A percentile compares a stretch with the other conserved stretches of the same genome.
phyloP scores from a whole-genome alignment of 1,140 invertebrate genomes.

The Manduca sexta region DNA sequence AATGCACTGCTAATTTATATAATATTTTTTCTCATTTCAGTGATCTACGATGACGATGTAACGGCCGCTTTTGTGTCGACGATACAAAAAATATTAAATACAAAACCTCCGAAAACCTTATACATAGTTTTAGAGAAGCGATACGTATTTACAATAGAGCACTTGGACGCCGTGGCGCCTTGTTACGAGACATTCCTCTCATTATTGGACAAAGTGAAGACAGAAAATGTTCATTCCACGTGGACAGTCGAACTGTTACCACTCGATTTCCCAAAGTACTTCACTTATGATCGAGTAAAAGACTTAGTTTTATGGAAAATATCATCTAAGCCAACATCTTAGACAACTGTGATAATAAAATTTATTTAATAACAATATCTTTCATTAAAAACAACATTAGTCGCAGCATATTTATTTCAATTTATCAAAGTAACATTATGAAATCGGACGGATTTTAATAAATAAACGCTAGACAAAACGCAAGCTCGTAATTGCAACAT shows the following conservation, averaged over 20 bases:
- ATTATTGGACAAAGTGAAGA: slow-evolving; percentile 71
- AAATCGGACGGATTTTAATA: slow-evolving; percentile 20
- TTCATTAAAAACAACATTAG: background rate
- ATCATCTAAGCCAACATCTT: slow-evolving; percentile 30
- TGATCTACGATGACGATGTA: slow-evolving; percentile 90
- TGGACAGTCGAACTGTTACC: slow-evolving; percentile 78
- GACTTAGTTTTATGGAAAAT: slow-evolving; percentile 86
- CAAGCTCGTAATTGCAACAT: slow-evolving; percentile 29
- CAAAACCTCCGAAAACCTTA: slow-evolving; percentile 75
- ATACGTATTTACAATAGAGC: slow-evolving; percentile 87
- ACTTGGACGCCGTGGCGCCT: slow-evolving; percentile 86
- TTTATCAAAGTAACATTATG: slow-evolving; percentile 10
- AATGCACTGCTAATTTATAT: background rate
- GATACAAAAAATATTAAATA: slow-evolving; percentile 79
- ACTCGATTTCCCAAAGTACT: slow-evolving; percentile 87
- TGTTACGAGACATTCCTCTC: slow-evolving; percentile 88
- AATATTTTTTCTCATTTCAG: slow-evolving; percentile 67
- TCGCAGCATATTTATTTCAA: slow-evolving; percentile 3
- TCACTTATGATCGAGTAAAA: slow-evolving; percentile 85
- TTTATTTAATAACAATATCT: background rate
- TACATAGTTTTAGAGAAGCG: slow-evolving; percentile 90
- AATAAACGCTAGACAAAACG: slow-evolving; percentile 39
- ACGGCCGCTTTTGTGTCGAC: slow-evolving; percentile 88
- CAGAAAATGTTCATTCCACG: slow-evolving; percentile 52
- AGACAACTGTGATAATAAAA: slow-evolving; percentile 23